Evolutionary conservation across 2,888 invertebrate species (phyloP).

Genomic region (Acanthosoma haemorrhoidale): DNA sequence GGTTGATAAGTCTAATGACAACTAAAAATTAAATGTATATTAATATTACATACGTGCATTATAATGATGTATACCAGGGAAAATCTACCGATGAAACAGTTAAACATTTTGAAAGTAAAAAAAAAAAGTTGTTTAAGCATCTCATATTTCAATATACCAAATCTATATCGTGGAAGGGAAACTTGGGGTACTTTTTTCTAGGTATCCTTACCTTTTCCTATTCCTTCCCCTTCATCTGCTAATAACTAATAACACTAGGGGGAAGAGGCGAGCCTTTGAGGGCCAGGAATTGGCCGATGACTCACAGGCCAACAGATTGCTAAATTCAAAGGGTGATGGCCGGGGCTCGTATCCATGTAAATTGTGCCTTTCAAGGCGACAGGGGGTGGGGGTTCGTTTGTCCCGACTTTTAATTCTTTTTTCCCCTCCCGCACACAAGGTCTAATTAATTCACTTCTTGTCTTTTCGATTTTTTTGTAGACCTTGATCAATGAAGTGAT

Average conservation of each 20-base stretch:
- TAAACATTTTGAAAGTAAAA: too few species aligned
- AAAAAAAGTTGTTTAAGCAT: too few species aligned
- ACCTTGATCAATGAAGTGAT: too few species aligned
- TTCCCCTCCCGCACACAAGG: not conserved
- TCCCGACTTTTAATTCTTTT: not conserved
- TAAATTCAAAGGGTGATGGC: not conserved
- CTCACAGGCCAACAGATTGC: not conserved
- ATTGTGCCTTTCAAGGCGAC: too few species aligned
- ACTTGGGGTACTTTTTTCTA: too few species aligned
- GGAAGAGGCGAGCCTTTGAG: not conserved
- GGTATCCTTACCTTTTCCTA: not conserved
- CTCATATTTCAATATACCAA: too few species aligned
- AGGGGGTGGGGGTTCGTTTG: too few species aligned
- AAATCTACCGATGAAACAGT: too few species aligned
- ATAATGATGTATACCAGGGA: too few species aligned
- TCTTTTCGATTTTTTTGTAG: too few species aligned
- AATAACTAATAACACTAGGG: not conserved
- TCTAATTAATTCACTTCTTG: not conserved
- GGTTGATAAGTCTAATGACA: slow-evolving; percentile 73
- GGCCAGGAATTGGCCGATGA: not conserved
- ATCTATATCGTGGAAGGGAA: too few species aligned
- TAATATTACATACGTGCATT: too few species aligned
- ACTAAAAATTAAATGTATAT: slow-evolving; percentile 55
- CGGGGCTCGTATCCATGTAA: not conserved
- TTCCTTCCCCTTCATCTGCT: not conserved